Conservation (phyloP, 2,113 vertebrate genomes). For the Zosterops lateralis region DNA sequence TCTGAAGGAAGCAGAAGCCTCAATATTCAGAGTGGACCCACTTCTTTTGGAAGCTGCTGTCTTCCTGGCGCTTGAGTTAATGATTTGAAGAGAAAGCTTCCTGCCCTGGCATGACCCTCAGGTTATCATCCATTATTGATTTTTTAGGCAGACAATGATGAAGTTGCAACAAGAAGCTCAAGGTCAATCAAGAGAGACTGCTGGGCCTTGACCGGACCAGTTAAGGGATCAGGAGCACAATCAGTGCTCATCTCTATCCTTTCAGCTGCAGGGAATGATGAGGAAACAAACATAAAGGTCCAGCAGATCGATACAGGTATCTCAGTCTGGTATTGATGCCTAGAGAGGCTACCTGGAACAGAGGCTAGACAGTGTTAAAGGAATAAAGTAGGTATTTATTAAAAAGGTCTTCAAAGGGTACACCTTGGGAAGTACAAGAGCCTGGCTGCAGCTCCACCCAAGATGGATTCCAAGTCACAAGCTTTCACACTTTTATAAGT, state of each 20-base stretch:
- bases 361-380: background rate
- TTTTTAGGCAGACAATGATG: background rate
- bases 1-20: background rate
- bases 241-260: background rate
- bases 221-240: background rate
- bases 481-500: background rate
- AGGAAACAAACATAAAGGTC: background rate
- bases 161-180: background rate
- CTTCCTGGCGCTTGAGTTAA: background rate
- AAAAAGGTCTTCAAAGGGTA: background rate
- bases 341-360: background rate
- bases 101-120: background rate
- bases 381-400: background rate
- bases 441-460: background rate
- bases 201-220: background rate
- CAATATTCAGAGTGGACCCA: background rate
- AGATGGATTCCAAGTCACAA: background rate
- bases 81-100: background rate
- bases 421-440: background rate
- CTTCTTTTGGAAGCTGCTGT: background rate
- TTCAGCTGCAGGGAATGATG: background rate
- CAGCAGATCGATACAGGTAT: accelerated
- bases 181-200: background rate
- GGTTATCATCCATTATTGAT: background rate
- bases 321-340: background rate